Evolutionary conservation across 2,797 vertebrate genomes (phyloP), one percentile per base, ranked within the genome.

Genomic region (Mormyrops boulengeri): DNA sequence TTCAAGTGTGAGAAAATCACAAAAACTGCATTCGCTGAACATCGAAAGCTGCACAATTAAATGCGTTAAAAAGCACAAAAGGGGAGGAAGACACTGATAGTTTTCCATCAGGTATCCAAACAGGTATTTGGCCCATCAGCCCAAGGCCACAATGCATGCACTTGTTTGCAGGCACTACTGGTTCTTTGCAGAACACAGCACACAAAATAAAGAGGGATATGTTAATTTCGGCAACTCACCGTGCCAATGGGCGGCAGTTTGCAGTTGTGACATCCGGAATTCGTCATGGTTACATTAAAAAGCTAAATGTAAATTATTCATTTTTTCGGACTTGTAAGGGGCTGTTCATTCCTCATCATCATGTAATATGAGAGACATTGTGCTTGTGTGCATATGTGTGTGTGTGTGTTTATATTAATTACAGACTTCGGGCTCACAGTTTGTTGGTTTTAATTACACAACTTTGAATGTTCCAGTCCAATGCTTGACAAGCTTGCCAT

Each of bases 371-470:
- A 38, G 80, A 44, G 44, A 9, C 19, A 84, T 84, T 49, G 34
- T 50, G 44, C 19, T 2, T 47, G 41, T 49, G 80, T 82, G 77
- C n/a, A 3, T 41, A n/a, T 84, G 80, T 44, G 73, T 44, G 30
- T 77, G 38, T 80, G 41, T 34, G 85, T 87, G 85, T 87, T 34
- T 87, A 52, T 89, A 55, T 66, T 89, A 89, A 89, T 89, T 82
- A 85, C 73, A n/a, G 77, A 88, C 80, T 49, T 84, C 86, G n/a
- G 55, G 49, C 47, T 44, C 34, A 80, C 38, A 57, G 52, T 60
- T 84, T 88, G 89, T 88, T 90, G 53, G 87, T 66, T 88, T 90
- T 66, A 90, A 88, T 90, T 85, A 86, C 80, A 85, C 50, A 12
- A 69, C 47, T 85, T 17, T 62, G 47, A 88, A 38, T 41, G 88